These are phyloP conservation scores for Pogonognathellus flavescens DNA, from an alignment of 1,140 invertebrate species.

Conservation along the genomic window DNA sequence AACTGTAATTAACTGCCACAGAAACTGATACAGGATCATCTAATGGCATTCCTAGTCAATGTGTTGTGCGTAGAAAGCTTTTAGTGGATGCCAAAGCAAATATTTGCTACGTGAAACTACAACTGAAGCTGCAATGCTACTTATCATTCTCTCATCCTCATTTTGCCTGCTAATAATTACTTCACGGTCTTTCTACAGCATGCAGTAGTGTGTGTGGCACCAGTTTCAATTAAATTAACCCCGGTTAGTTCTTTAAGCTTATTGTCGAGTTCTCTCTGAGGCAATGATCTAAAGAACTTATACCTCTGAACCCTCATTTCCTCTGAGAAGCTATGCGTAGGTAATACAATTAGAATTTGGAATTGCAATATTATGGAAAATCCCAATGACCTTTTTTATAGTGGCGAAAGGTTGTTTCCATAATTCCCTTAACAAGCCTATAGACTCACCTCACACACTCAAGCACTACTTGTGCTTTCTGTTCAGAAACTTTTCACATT, in stretches of 20 bases:
- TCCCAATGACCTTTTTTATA: conserved; percentile 16
- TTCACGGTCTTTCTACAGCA: not conserved
- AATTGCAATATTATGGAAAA: conserved; percentile 40
- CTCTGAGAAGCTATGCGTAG: not conserved
- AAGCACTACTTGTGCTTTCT: not conserved
- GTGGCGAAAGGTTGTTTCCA: conserved; percentile 11
- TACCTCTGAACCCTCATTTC: not conserved
- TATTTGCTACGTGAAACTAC: no score
- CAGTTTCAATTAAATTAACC: conserved; percentile 27
- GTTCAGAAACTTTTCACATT: conserved; percentile 26
- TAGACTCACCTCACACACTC: not conserved
- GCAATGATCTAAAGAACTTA: not conserved
- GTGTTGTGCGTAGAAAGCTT: no score
- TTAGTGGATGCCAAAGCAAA: no score
- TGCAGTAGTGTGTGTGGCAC: no score
- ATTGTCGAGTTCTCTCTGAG: conserved; percentile 13
- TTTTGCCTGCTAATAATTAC: no score
- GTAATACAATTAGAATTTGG: conserved; percentile 28
- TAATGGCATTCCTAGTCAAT: no score
- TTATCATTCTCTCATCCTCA: no score
- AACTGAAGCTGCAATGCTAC: no score
- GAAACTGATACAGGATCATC: no score
- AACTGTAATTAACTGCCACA: no score
- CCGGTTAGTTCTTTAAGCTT: not conserved
- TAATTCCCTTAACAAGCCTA: not conserved